Base-by-base conservation (phyloP, 1,140 invertebrate genomes). In the Conus ventricosus region DNA sequence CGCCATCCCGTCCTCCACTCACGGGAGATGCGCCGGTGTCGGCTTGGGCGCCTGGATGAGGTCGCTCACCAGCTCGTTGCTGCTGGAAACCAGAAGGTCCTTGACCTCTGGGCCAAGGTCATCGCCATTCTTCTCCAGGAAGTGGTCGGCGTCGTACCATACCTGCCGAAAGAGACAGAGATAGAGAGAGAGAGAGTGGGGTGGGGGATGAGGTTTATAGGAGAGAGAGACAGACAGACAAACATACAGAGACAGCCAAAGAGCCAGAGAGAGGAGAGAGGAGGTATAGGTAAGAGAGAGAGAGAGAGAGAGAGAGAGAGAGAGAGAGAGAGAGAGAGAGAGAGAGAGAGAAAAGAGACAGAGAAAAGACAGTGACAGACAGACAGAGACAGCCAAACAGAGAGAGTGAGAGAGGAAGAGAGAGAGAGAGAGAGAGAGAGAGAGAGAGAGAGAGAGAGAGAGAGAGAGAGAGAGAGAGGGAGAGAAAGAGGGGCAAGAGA, bases 81-180 rank as follows among this genome's bases (percentile, higher is more conserved):
- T 54, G 85, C 93, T 94, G 13, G 75, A 67, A 71, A 88, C 87
- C 85, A 94, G 87, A 67, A 88, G 88, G 0, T 89, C 83, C 11
- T 90, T 83, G 25, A 93, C 55, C 27, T 93, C 91, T 8, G 87
- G 57, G 85, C 92, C 91, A 1, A 94, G 53, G n/a, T 84, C 89
- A 88, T 94, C 94, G 39, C 92, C 88, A 71, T 94, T 94, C 88
- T 94, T 94, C 85, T 94, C 91, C 54, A 94, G 80, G 76, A 94
- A 93, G 0, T 90, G 87, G 15, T 85, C 54, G 39, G 91, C 92
- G 54, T 91, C 87, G 86, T 94, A 94, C 75, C 39, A 80, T 53
- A 94, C 94, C 94, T 94, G 78, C 17, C 17, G 5, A 57, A 4
- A 15, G 27, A 84, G 57, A 54, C 6, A 60, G n/a, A 11, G 53